These are phyloP conservation scores for Sphyrna mokarran DNA, from an alignment of 2,113 vertebrate species.

Conservation along the genomic window DNA sequence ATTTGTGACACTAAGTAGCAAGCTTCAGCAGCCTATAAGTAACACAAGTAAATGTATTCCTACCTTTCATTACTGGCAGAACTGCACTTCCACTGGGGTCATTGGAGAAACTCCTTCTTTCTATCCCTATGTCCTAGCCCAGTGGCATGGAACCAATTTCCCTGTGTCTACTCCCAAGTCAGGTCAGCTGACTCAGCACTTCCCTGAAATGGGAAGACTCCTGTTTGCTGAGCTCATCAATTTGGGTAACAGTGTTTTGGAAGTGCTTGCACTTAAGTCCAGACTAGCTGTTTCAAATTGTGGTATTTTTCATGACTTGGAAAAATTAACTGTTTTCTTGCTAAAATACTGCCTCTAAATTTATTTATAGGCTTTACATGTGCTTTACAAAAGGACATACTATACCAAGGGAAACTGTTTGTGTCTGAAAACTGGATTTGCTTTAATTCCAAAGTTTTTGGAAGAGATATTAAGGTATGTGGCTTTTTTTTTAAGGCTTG, in stretches of 20 bases:
- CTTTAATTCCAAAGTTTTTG: constrained; percentile 94
- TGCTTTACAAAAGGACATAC: constrained; percentile 90
- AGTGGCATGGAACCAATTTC: neutral
- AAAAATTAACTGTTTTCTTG: neutral
- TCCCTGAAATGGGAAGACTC: neutral
- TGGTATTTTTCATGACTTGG: neutral
- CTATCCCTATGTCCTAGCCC: neutral
- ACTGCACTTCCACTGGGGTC: neutral
- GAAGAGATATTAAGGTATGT: constrained; percentile 86
- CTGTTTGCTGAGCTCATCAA: neutral
- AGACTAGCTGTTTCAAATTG: neutral
- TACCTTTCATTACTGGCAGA: neutral
- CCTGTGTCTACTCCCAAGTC: neutral
- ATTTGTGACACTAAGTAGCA: neutral
- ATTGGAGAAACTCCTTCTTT: neutral
- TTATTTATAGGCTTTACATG: constrained; percentile 79
- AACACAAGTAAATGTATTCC: neutral
- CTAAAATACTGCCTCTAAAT: neutral
- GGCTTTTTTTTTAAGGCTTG: neutral
- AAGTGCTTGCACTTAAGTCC: too few relatives aligned
- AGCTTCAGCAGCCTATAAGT: neutral
- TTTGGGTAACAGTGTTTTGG: neutral
- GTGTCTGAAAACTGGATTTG: constrained; percentile 95
- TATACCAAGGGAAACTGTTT: constrained; percentile 89
- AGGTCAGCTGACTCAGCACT: neutral